Conservation (phyloP, 2,888 invertebrate species). For the Liopterus haemorrhoidalis region DNA sequence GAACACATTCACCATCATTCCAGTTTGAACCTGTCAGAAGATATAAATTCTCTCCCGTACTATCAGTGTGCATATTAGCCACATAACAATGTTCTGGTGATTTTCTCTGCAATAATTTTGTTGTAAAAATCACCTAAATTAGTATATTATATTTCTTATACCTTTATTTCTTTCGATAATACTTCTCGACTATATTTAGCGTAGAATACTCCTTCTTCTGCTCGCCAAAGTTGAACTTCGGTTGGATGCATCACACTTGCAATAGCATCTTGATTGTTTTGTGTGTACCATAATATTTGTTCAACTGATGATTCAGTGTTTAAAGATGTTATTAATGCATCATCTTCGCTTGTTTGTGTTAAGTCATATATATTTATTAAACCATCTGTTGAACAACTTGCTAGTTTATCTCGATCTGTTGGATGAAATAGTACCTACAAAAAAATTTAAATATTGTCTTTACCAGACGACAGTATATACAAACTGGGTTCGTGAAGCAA, state of each 20-base stretch:
- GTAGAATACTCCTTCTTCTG: conserved; percentile 56
- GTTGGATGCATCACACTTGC: conserved; percentile 67
- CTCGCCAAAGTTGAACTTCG: conserved; percentile 65
- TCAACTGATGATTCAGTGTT: conserved; percentile 76
- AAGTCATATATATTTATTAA: conserved; percentile 80
- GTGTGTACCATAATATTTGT: conserved; percentile 51
- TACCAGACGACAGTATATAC: too few relatives aligned
- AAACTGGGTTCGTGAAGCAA: too few relatives aligned
- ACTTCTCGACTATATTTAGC: conserved; percentile 53
- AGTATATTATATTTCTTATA: conserved; percentile 32
- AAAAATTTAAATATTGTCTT: too few relatives aligned
- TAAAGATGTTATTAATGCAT: conserved; percentile 68
- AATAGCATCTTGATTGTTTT: conserved; percentile 48
- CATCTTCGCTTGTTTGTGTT: conserved; percentile 65
- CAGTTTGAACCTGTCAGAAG: conserved; percentile 61
- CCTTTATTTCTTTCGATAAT: conserved; percentile 55
- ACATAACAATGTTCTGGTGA: conserved; percentile 59
- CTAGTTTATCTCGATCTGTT: conserved; percentile 57
- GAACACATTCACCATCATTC: conserved; percentile 55
- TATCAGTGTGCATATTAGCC: conserved; percentile 53
- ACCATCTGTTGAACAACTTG: conserved; percentile 77
- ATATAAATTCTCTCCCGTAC: conserved; percentile 47
- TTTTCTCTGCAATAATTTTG: conserved; percentile 47
- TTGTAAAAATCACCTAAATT: conserved; percentile 9
- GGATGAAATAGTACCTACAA: conserved; percentile 66